Evolutionary conservation across 2,113 vertebrate species (phyloP), one percentile per base, ranked within the genome.

Genomic region (Gopherus flavomarginatus): DNA sequence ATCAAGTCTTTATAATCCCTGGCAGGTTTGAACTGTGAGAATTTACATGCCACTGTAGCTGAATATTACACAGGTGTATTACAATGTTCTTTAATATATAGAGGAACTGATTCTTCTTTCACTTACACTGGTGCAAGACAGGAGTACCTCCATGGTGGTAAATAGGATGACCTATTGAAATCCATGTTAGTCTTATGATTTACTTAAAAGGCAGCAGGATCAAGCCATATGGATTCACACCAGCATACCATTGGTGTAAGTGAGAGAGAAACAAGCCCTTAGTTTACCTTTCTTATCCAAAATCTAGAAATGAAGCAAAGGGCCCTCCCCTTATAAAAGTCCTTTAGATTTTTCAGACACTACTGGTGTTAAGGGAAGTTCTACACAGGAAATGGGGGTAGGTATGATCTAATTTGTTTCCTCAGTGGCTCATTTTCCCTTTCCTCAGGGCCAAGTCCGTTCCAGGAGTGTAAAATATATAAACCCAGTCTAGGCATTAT

Each of bases 361-460:
- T 29, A 14, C n/a, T 2, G 2, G 0, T 4, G 0, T 59, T 9
- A 11, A 49, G 1, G 7, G 49, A 13, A 2, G 7, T 27, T 65
- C n/a, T n/a, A 5, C n/a, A 3, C 11, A 0, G 0, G 38, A 9
- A 31, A 4, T 38, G 14, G 17, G 9, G n/a, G 16, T 38, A 38
- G 9, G 10, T 72, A 72, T 72, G 17, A 35, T 72, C 69, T 72
- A 38, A 72, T 38, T 72, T 72, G 38, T 72, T 72, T 72, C 69
- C 19, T 38, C n/a, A 38, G 35, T 72, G 21, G 35, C 69, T 38
- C 35, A 9, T 72, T 38, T 19, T 38, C n/a, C 69, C n/a, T 72
- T 50, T 4, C 3, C 44, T 26, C 19, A 72, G 5, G 69, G n/a
- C 69, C 11, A 6, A 77, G 13, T 53, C n/a, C 13, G 42, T 56